phyloP scores from a whole-genome alignment of 2,797 vertebrate species.

The Pitangus sulphuratus region DNA sequence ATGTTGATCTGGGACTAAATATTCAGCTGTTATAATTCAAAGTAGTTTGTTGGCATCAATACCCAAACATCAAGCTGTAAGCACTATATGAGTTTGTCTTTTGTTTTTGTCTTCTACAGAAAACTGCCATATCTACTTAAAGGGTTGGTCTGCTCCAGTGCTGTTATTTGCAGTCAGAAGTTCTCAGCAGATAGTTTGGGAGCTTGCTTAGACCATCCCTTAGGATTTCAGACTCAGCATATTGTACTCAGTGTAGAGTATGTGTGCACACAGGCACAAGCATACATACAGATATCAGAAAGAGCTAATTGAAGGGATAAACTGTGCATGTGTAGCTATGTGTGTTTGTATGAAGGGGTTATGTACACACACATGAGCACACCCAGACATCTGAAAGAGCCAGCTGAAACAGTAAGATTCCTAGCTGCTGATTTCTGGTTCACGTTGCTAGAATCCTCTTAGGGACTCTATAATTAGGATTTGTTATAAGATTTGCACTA shows the following conservation, averaged over 20 bases:
- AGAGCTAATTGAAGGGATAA: not conserved
- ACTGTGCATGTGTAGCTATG: not conserved
- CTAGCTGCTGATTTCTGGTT: not conserved
- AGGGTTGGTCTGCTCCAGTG: not conserved
- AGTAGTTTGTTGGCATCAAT: not conserved
- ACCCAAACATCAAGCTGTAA: not conserved
- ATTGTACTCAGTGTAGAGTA: not conserved
- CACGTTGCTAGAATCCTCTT: not conserved
- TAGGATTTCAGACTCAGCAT: not conserved
- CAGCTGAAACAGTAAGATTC: not conserved
- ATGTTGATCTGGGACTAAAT: not conserved
- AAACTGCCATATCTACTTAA: not conserved
- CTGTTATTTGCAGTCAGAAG: not conserved
- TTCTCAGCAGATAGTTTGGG: not conserved
- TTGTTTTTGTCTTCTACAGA: not conserved
- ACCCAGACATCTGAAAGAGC: not conserved
- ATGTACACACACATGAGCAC: rapidly evolving
- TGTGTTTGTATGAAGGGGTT: not conserved
- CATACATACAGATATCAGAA: rapidly evolving
- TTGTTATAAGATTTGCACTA: conserved; percentile 10
- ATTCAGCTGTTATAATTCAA: not conserved
- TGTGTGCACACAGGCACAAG: not conserved
- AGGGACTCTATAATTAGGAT: conserved; percentile 3
- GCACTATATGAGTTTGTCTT: not conserved
- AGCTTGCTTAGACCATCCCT: not conserved